Conservation (phyloP, 2,888 invertebrate genomes). For the Phyllotreta cruciferae region DNA sequence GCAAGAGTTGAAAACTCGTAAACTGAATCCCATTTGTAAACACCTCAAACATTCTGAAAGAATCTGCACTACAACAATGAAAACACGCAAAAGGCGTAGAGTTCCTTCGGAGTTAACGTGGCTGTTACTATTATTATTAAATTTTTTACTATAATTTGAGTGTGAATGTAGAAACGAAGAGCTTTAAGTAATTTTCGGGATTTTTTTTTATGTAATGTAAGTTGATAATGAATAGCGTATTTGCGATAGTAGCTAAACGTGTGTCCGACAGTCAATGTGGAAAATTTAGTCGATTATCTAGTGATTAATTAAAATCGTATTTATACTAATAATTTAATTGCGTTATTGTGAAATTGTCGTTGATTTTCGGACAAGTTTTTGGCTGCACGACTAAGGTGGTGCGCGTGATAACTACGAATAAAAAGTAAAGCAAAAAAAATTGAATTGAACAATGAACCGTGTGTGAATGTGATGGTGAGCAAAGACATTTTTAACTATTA, state of each 20-base stretch:
- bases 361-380: neutral
- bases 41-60: conserved; percentile 33
- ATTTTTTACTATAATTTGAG: conserved; percentile 48
- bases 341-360: neutral
- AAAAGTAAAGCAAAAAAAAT: conserved; percentile 42
- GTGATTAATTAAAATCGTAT: neutral
- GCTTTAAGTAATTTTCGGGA: conserved; percentile 44
- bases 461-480: conserved; percentile 35
- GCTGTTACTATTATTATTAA: conserved; percentile 53
- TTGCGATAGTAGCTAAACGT: conserved; percentile 21
- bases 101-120: conserved; percentile 56
- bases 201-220: conserved; percentile 26
- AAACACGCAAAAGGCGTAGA: conserved; percentile 46
- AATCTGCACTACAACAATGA: conserved; percentile 41
- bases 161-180: conserved; percentile 52
- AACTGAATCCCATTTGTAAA: conserved; percentile 3
- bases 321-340: neutral
- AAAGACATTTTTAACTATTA: conserved; percentile 56
- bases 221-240: conserved; percentile 28
- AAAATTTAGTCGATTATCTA: too few species aligned
- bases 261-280: neutral
- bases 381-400: conserved; percentile 10
- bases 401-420: conserved; percentile 27
- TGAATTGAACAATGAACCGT: conserved; percentile 39
- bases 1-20: neutral